These are phyloP conservation scores for Morinoia aosen DNA, from an alignment of 2,888 invertebrate species.

Conservation along the genomic window DNA sequence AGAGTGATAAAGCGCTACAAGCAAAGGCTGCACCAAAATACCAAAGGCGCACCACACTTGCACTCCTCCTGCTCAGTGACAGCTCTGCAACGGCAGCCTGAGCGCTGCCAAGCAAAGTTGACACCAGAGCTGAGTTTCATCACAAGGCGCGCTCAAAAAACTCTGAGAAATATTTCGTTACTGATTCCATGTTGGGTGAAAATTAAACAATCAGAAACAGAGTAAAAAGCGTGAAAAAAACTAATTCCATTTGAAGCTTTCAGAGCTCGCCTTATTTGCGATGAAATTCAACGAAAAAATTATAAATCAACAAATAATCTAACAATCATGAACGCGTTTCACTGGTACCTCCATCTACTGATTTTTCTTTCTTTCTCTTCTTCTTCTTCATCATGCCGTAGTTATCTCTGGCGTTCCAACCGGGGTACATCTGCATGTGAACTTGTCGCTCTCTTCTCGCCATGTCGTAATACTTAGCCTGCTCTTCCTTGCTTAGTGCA, in stretches of 20 bases:
- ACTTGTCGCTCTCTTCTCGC: conserved; percentile 98
- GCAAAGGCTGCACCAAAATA: conserved; percentile 4
- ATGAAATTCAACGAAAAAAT: background rate
- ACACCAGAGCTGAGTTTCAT: background rate
- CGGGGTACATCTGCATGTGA: conserved; percentile 99
- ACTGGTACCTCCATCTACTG: conserved; percentile 77
- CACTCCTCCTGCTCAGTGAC: background rate
- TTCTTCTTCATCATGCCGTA: conserved; percentile 99
- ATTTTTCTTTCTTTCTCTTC: conserved; percentile 98
- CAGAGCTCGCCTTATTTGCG: background rate
- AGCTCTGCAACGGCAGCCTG: background rate
- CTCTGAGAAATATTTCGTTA: background rate
- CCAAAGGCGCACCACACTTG: conserved; percentile 17
- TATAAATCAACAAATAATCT: conserved; percentile 5
- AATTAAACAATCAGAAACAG: background rate
- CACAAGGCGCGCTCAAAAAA: background rate
- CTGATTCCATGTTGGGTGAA: background rate
- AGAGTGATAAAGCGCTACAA: conserved; percentile 16
- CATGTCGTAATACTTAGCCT: conserved; percentile 99
- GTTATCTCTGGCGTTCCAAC: conserved; percentile 98
- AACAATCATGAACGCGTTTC: background rate
- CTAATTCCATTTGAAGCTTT: background rate
- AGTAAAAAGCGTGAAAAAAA: background rate
- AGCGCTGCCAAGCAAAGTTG: background rate
- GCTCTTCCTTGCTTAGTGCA: conserved; percentile 98